A percentile compares a stretch with the other conserved stretches of the same genome.
phyloP scores from a whole-genome alignment of 2,888 invertebrate species.

The Tinea trinotella region DNA sequence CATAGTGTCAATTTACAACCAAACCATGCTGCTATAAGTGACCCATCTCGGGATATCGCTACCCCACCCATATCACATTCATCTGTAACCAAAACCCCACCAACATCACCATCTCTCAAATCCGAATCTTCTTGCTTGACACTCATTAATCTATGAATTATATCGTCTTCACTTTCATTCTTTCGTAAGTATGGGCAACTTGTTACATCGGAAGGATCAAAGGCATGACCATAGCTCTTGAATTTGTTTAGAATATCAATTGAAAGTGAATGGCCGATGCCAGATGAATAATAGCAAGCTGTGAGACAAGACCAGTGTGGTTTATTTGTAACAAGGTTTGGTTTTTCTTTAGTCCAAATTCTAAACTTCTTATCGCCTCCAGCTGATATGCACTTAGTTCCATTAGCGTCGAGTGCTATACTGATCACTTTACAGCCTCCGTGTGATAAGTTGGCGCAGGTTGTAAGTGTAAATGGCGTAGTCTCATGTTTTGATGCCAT shows the following conservation, averaged over 20 bases:
- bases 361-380: conserved; percentile 59
- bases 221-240: conserved; percentile 33
- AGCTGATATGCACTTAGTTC: conserved; percentile 56
- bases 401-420: conserved; percentile 45
- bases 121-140: conserved; percentile 43
- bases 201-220: background rate
- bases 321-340: conserved; percentile 14
- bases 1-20: conserved; percentile 59
- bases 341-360: conserved; percentile 48
- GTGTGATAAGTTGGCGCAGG: conserved; percentile 57
- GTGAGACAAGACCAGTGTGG: conserved; percentile 49
- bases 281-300: conserved; percentile 61
- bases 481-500: conserved; percentile 29
- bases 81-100: conserved; percentile 29
- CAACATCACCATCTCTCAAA: conserved; percentile 27
- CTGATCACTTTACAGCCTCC: conserved; percentile 55
- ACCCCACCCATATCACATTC: conserved; percentile 54
- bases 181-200: background rate
- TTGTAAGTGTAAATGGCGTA: conserved; percentile 47
- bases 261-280: conserved; percentile 42
- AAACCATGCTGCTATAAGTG: conserved; percentile 66
- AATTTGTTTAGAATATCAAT: conserved; percentile 46
- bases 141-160: conserved; percentile 44
- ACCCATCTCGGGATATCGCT: conserved; percentile 61
- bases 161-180: conserved; percentile 28